Conservation (phyloP, 2,797 vertebrate genomes). For the Taenioides sp. region DNA sequence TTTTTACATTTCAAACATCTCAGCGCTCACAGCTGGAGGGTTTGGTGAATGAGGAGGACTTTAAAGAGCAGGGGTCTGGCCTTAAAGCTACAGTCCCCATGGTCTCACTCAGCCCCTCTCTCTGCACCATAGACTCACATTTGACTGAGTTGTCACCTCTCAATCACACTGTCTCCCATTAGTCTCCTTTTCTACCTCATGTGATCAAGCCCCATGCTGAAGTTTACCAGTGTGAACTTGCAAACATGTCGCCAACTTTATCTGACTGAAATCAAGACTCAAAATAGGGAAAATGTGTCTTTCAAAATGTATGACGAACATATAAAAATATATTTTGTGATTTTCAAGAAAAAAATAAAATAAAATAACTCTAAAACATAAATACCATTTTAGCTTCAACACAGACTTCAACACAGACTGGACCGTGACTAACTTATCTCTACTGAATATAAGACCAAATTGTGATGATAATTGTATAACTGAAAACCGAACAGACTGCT, state of each 20-base stretch:
- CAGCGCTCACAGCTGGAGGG: conserved; percentile 26
- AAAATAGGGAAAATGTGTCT: not conserved
- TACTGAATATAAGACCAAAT: too few species aligned
- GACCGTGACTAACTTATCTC: too few species aligned
- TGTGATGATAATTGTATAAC: too few species aligned
- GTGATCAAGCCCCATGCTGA: conserved; percentile 2
- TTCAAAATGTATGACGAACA: not conserved
- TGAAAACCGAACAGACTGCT: too few species aligned
- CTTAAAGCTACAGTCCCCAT: conserved; percentile 17
- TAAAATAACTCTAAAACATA: too few species aligned
- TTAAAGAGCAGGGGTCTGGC: conserved; percentile 24
- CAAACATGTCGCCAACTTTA: conserved; percentile 32
- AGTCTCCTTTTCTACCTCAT: conserved; percentile 10
- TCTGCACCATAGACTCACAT: conserved; percentile 14
- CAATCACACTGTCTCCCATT: conserved; percentile 31
- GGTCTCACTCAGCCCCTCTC: conserved; percentile 11
- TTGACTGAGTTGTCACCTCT: conserved; percentile 33
- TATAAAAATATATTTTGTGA: too few species aligned
- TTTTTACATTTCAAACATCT: conserved; percentile 48
- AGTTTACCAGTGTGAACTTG: conserved; percentile 18
- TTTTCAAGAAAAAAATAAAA: too few species aligned
- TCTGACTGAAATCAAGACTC: not conserved
- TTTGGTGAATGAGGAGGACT: conserved; percentile 33
- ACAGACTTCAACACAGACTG: too few species aligned
- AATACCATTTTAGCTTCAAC: too few species aligned